phyloP scores from a whole-genome alignment of 2,888 invertebrate genomes.

The Tetragonula carbonaria region DNA sequence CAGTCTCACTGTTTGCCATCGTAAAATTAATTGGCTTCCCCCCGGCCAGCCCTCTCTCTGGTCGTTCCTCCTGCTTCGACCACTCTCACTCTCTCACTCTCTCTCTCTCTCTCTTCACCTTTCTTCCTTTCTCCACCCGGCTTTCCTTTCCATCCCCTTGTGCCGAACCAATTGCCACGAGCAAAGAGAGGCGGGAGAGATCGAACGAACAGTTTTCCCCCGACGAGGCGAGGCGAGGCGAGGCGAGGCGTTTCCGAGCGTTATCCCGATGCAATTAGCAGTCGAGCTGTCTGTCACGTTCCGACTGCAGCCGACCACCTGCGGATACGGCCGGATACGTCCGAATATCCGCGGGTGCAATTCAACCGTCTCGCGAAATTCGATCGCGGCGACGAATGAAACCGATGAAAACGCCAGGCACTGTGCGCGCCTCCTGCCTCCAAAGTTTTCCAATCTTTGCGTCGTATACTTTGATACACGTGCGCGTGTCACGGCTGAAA shows the following conservation, averaged over 20 bases:
- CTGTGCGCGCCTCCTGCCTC: not conserved
- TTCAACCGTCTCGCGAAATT: conserved; percentile 60
- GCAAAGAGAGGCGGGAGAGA: conserved; percentile 56
- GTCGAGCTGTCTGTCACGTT: conserved; percentile 70
- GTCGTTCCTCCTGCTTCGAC: conserved; percentile 50
- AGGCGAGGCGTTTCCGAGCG: conserved; percentile 49
- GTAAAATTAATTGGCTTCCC: conserved; percentile 77
- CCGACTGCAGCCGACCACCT: conserved; percentile 41
- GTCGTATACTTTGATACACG: too few species aligned
- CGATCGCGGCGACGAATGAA: conserved; percentile 23
- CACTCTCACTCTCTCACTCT: conserved; percentile 56
- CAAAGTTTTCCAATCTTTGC: not conserved
- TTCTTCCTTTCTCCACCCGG: conserved; percentile 48
- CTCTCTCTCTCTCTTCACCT: conserved; percentile 34
- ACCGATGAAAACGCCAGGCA: conserved; percentile 13
- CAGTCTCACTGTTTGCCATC: conserved; percentile 78
- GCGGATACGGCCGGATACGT: conserved; percentile 64
- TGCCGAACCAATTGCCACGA: conserved; percentile 67
- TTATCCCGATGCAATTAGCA: conserved; percentile 76
- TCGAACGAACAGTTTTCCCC: conserved; percentile 71
- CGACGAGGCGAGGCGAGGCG: conserved; percentile 24
- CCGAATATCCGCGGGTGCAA: conserved; percentile 58
- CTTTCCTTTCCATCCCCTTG: conserved; percentile 55
- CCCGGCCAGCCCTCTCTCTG: conserved; percentile 29
- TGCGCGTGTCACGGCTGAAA: too few species aligned